Conservation (phyloP, 2,888 invertebrate species). For the Nephrotoma appendiculata region DNA sequence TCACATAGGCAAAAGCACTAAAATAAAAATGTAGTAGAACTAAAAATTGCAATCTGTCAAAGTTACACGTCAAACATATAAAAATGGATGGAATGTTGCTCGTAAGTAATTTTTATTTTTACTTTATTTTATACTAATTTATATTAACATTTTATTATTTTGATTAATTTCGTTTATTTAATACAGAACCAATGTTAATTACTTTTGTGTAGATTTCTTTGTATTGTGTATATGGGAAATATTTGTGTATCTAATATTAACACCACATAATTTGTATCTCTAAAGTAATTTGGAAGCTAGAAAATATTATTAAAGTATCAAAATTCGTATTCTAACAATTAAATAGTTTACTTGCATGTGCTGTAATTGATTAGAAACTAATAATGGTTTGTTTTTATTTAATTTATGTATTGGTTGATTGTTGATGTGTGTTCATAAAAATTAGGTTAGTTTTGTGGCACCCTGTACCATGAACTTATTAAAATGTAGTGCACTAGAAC, state of each 20-base stretch:
- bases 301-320: not conserved
- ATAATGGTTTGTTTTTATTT: not conserved
- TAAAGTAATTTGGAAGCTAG: not conserved
- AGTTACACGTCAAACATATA: constrained; percentile 16
- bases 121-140: not conserved
- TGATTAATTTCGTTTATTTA: constrained; percentile 5
- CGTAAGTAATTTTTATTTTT: constrained; percentile 18
- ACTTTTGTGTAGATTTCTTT: not conserved
- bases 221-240: not conserved
- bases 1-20: not conserved
- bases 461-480: too few species aligned
- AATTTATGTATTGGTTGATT: not conserved
- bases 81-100: constrained; percentile 31
- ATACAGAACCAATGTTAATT: not conserved
- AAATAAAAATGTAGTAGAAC: not conserved
- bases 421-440: not conserved
- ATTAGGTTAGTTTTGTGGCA: not conserved
- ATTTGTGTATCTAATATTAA: not conserved
- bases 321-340: not conserved
- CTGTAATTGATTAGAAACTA: not conserved
- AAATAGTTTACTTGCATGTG: not conserved
- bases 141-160: constrained; percentile 5
- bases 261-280: not conserved
- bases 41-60: constrained; percentile 1
- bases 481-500: too few species aligned